These are phyloP conservation scores for Cyaniris semiargus DNA, from an alignment of 2,888 invertebrate species.

Conservation along the genomic window DNA sequence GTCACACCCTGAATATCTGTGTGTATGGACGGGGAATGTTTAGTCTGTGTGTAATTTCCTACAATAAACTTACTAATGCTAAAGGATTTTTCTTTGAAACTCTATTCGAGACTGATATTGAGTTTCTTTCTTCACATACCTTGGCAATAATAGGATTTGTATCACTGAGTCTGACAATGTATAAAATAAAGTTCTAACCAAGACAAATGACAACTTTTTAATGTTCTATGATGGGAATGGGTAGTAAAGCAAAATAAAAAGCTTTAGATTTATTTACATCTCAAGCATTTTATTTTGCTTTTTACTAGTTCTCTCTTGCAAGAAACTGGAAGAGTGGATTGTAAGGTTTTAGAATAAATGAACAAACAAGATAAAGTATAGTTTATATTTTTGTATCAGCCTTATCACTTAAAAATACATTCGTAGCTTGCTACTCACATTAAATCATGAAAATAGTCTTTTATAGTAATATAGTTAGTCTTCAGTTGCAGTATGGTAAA, in stretches of 20 bases:
- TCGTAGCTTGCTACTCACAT: neutral
- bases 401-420: neutral
- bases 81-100: neutral
- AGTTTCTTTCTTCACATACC: neutral
- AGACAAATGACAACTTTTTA: neutral
- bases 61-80: neutral
- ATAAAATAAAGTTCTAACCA: no score
- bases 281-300: neutral
- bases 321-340: neutral
- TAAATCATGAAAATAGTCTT: neutral
- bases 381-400: neutral
- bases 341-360: neutral
- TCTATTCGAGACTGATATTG: neutral
- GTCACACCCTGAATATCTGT: neutral
- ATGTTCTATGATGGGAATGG: neutral
- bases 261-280: no score
- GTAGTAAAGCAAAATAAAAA: no score
- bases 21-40: slow-evolving; percentile 5
- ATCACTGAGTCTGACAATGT: no score
- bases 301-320: neutral
- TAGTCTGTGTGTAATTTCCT: slow-evolving; percentile 8
- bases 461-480: neutral
- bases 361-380: neutral
- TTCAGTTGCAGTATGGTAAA: neutral
- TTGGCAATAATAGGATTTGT: neutral